Evolutionary conservation across 2,888 invertebrate genomes (phyloP).

Genomic region (Cheilosia variabilis): DNA sequence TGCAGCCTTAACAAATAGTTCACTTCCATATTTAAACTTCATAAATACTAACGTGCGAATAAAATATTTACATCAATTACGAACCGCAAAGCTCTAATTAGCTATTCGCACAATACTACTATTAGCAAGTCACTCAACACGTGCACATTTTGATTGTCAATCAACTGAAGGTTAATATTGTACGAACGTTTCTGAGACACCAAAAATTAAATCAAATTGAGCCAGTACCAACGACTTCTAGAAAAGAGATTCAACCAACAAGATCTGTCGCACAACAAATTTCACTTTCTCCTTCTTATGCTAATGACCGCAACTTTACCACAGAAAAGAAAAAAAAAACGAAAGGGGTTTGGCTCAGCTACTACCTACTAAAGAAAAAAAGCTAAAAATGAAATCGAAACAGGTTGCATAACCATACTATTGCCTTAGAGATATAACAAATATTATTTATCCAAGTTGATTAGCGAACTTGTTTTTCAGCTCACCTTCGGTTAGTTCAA

Average conservation of each 20-base stretch:
- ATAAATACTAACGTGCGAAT: background rate
- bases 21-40: too few species aligned
- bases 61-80: background rate
- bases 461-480: conserved; percentile 25
- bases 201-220: background rate
- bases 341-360: conserved; percentile 44
- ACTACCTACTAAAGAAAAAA: conserved; percentile 2
- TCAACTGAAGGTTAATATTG: background rate
- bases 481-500: conserved; percentile 83
- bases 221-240: background rate
- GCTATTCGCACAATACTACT: background rate
- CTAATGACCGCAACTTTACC: conserved; percentile 54
- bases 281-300: conserved; percentile 73
- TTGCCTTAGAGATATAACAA: conserved; percentile 47
- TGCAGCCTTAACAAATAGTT: too few species aligned
- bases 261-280: conserved; percentile 2
- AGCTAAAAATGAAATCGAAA: conserved; percentile 64
- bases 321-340: conserved; percentile 40
- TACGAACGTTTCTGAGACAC: too few species aligned
- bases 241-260: background rate
- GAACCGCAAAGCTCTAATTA: background rate
- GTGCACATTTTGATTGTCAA: background rate
- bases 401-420: conserved; percentile 62
- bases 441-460: conserved; percentile 27
- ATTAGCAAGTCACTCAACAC: background rate